Evolutionary conservation across 1,140 invertebrate species (phyloP).

Genomic region (Eulimnadia texana): DNA sequence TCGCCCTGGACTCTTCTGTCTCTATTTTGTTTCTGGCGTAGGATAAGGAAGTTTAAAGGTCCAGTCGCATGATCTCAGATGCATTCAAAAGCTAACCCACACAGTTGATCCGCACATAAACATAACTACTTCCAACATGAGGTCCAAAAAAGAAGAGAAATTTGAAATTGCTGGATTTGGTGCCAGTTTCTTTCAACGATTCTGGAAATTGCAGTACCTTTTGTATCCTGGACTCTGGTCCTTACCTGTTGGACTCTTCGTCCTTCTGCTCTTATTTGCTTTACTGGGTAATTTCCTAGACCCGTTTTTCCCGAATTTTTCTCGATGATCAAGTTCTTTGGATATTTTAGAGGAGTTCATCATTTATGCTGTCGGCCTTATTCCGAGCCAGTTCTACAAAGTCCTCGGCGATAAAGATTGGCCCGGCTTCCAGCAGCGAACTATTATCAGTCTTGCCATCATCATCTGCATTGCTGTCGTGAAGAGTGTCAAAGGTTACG

Average conservation of each 20-base stretch:
- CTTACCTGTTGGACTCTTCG: slow-evolving; percentile 26
- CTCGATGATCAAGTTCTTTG: not conserved
- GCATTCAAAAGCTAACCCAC: too few species aligned
- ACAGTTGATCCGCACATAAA: too few species aligned
- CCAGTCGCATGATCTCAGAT: too few species aligned
- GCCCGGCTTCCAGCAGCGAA: slow-evolving; percentile 29
- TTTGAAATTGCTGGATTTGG: slow-evolving; percentile 24
- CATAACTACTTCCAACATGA: too few species aligned
- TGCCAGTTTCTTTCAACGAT: slow-evolving; percentile 28
- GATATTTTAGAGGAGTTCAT: slow-evolving; percentile 33
- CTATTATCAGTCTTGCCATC: slow-evolving; percentile 28
- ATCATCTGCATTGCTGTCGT: slow-evolving; percentile 35
- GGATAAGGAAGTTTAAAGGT: too few species aligned
- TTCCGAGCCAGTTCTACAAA: slow-evolving; percentile 37
- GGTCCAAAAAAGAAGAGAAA: not conserved
- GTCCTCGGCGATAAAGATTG: slow-evolving; percentile 35
- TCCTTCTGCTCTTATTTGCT: slow-evolving; percentile 27
- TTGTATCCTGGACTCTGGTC: slow-evolving; percentile 28
- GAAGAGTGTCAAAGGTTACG: slow-evolving; percentile 31
- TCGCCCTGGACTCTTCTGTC: too few species aligned
- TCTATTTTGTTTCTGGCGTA: too few species aligned
- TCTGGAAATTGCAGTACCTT: slow-evolving; percentile 26
- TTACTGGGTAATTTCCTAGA: slow-evolving; percentile 26
- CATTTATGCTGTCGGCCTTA: slow-evolving; percentile 36
- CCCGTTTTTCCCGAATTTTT: not conserved